A percentile compares a stretch with the other conserved stretches of the same genome.
phyloP scores from a whole-genome alignment of 2,888 invertebrate genomes.

The Nomada fucata region DNA sequence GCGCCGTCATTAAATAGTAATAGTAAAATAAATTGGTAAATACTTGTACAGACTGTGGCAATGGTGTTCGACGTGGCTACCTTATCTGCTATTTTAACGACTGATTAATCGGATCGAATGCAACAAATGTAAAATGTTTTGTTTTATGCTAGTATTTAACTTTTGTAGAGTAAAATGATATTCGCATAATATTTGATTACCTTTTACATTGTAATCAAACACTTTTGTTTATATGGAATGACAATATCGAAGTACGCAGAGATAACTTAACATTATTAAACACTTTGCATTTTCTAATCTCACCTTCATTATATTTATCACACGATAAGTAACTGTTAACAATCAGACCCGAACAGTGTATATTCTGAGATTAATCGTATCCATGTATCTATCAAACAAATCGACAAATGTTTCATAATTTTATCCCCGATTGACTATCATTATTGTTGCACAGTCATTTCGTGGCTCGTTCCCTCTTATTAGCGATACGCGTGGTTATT shows the following conservation, averaged over 20 bases:
- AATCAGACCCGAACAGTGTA: neutral
- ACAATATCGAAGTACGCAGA: neutral
- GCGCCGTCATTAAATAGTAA: neutral
- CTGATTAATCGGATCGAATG: too few relatives aligned
- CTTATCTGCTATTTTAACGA: too few relatives aligned
- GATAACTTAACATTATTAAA: neutral
- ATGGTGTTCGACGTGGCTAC: neutral
- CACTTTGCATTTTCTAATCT: neutral
- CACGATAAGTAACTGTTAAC: slow-evolving; percentile 13
- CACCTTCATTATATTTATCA: neutral
- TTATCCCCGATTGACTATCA: slow-evolving; percentile 3
- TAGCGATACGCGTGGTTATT: slow-evolving; percentile 27
- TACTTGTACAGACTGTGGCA: neutral
- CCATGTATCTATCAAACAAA: neutral
- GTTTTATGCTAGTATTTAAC: too few relatives aligned
- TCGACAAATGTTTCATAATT: slow-evolving; percentile 25
- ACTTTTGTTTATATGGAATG: neutral
- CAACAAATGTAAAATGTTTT: too few relatives aligned
- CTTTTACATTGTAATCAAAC: neutral
- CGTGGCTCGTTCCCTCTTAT: slow-evolving; percentile 15
- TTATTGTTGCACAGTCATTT: slow-evolving; percentile 14
- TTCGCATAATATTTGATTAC: too few relatives aligned
- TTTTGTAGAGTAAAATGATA: too few relatives aligned
- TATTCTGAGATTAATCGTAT: neutral
- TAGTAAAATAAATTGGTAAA: neutral